Evolutionary conservation across 2,888 invertebrate genomes (phyloP).

Genomic region (Rhamnusium bicolor): DNA sequence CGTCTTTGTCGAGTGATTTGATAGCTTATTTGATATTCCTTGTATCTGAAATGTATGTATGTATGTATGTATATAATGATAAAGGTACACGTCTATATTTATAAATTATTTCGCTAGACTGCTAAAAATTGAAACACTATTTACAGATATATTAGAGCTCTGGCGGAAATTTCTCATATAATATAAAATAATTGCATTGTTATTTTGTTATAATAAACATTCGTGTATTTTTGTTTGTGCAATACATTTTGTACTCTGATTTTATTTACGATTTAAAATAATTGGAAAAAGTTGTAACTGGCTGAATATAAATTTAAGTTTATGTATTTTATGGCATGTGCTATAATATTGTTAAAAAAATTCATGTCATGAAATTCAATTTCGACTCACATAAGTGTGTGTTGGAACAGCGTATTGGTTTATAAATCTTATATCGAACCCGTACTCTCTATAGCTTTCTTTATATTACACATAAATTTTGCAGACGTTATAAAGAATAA

Average conservation of each 20-base stretch:
- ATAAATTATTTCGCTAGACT: constrained; percentile 1
- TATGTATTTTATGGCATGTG: constrained; percentile 5
- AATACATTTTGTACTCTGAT: not conserved
- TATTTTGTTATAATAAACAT: not conserved
- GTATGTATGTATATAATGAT: too few relatives aligned
- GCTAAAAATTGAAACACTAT: not conserved
- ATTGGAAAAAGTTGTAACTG: not conserved
- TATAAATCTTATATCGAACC: constrained; percentile 3
- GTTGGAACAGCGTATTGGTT: not conserved
- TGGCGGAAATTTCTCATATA: not conserved
- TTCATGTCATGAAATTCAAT: not conserved
- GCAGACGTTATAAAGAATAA: not conserved
- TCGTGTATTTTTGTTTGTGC: not conserved
- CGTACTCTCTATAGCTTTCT: not conserved
- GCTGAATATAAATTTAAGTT: not conserved
- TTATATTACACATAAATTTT: not conserved
- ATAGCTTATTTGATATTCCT: too few relatives aligned
- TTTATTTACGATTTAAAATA: not conserved
- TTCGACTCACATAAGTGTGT: not conserved
- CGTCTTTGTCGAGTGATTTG: too few relatives aligned
- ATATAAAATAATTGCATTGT: not conserved
- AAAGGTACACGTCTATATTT: constrained; percentile 16
- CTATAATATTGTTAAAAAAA: not conserved
- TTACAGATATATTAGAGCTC: not conserved
- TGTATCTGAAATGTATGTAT: too few relatives aligned